Conservation (phyloP, 2,113 vertebrate species). For the Petrocephalus zakoni region DNA sequence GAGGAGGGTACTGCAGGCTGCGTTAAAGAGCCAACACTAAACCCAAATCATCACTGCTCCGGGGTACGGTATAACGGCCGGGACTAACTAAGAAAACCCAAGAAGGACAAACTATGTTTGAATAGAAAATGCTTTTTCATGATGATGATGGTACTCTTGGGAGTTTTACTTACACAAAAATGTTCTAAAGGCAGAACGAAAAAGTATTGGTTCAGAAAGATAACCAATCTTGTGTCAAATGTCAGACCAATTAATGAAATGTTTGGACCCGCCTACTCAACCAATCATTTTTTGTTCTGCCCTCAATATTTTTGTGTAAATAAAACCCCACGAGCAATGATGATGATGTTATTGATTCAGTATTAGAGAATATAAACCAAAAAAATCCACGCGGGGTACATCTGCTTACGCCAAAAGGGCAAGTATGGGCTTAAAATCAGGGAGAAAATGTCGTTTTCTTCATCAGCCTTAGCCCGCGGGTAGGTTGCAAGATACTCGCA, state of each 20-base stretch:
- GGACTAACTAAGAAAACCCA: not conserved
- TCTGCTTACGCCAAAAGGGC: not conserved
- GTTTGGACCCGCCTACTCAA: too few relatives aligned
- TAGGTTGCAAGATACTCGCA: not conserved
- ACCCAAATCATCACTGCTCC: not conserved
- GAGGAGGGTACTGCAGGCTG: not conserved
- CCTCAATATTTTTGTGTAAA: too few relatives aligned
- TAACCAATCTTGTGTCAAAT: too few relatives aligned
- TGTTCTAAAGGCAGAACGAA: too few relatives aligned
- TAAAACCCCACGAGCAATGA: not conserved
- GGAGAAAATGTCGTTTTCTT: constrained; percentile 9
- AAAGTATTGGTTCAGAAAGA: too few relatives aligned
- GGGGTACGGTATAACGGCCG: not conserved
- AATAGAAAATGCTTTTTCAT: not conserved
- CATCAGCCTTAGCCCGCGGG: not conserved
- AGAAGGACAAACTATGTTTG: not conserved
- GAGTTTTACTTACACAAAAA: too few relatives aligned
- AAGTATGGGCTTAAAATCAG: not conserved
- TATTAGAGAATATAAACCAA: not conserved
- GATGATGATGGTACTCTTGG: not conserved
- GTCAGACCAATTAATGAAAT: too few relatives aligned
- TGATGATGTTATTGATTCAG: not conserved
- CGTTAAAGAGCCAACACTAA: not conserved
- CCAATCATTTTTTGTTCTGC: too few relatives aligned
- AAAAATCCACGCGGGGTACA: not conserved